Conservation (phyloP, 2,888 invertebrate species). For the Labia minor region DNA sequence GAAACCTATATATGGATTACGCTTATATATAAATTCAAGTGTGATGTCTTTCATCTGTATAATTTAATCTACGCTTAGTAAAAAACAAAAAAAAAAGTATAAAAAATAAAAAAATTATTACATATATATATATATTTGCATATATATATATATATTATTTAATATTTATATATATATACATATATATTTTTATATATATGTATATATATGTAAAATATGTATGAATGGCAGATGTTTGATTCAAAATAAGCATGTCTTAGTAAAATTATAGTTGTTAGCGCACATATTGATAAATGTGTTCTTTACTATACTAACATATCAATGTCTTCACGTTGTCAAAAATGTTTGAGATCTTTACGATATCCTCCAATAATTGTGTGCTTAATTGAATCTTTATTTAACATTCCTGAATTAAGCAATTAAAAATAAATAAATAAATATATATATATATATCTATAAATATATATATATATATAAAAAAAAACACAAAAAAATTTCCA, state of each 20-base stretch:
- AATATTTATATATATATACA: too few species aligned
- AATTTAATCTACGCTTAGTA: constrained; percentile 20
- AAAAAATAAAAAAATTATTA: too few species aligned
- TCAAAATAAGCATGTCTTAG: constrained; percentile 4
- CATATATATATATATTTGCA: too few species aligned
- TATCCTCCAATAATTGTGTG: neutral
- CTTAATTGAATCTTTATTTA: neutral
- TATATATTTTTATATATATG: too few species aligned
- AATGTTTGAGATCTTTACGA: constrained; percentile 3
- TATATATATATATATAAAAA: too few species aligned
- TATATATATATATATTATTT: too few species aligned
- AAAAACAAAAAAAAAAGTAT: neutral
- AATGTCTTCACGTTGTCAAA: constrained; percentile 8
- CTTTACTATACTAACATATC: constrained; percentile 13
- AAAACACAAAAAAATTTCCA: too few species aligned
- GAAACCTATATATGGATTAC: constrained; percentile 23
- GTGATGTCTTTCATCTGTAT: constrained; percentile 24
- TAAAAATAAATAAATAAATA: too few species aligned
- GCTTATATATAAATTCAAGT: constrained; percentile 24
- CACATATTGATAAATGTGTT: constrained; percentile 13
- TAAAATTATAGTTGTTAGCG: constrained; percentile 4
- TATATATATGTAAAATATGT: too few species aligned
- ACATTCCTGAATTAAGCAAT: constrained; percentile 5
- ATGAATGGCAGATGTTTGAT: neutral
- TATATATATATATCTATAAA: too few species aligned